Base-by-base conservation (phyloP, 2,888 invertebrate species). In the Dasysyrphus albostriatus region DNA sequence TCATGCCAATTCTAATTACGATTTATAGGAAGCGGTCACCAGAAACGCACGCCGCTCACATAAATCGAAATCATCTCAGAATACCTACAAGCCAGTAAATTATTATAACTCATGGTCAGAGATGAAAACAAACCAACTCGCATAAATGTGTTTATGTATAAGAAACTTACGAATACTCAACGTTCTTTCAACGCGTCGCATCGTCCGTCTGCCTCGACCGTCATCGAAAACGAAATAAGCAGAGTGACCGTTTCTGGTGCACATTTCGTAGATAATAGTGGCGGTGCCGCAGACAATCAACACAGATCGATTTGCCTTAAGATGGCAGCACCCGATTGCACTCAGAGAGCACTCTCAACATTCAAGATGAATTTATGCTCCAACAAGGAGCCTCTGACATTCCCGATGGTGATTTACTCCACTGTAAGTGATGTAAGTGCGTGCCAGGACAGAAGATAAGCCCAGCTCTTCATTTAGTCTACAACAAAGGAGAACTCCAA, bases 1-100 rank as follows among this genome's bases (percentile, higher is more conserved):
- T 63, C 77, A 85, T 82, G 85, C 63, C 82, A 85, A 82, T 85
- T 85, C 82, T 85, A 85, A 85, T 85, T 85, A 85, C 85, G 63
- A 85, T 85, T 85, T 85, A 85, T 85, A 81, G 81, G 77, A 77
- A 74, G 73, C 58, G 81, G 73, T 69, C 69, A 69, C 37, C 77
- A 74, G 63, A 78, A 77, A 73, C 69, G 69, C 73, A 81, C 37
- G 72, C 81, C 61, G 72, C 63, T 49, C 47, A 85, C 85, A 85
- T 85, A 85, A 85, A 85, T 85, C 85, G 69, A 73, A 63, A 59
- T 74, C 73, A 77, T 85, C 77, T 51, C 39, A 49, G 47, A 69
- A 54, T 24, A 6, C 32, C 5, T 56, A 47, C 69, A 47, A 69
- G 63, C 76, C 42, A 61, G 77, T 77, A 82, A 73, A 81, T 81